Evolutionary conservation across 2,113 vertebrate genomes (phyloP).

Genomic region (Cichladusa arquata): DNA sequence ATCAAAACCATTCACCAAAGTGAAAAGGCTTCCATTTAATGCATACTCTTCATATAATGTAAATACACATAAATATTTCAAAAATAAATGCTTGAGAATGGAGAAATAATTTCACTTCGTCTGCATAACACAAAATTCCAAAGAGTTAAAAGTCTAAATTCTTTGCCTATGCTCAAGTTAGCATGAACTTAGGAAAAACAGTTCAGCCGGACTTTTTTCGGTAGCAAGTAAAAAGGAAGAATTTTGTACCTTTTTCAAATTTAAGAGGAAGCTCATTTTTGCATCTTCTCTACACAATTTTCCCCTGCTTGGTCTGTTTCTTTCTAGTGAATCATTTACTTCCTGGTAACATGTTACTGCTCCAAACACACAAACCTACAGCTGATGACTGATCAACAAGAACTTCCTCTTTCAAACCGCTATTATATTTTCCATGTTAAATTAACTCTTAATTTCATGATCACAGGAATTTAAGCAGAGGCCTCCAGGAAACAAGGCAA

Average conservation of each 20-base stretch:
- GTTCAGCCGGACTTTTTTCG: background rate
- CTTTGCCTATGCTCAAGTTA: background rate
- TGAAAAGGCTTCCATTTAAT: background rate
- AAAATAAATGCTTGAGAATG: background rate
- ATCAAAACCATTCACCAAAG: background rate
- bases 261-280: constrained; percentile 47
- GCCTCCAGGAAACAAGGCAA: constrained; percentile 22
- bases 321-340: constrained; percentile 27
- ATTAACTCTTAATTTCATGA: background rate
- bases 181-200: background rate
- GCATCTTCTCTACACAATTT: background rate
- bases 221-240: background rate
- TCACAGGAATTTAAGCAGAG: constrained; percentile 22
- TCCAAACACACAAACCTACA: constrained; percentile 6
- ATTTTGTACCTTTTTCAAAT: background rate
- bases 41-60: background rate
- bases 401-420: constrained; percentile 61
- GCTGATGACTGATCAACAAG: constrained; percentile 21
- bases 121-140: background rate
- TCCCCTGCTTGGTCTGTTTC: no score
- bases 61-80: background rate
- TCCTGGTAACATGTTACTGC: constrained; percentile 2
- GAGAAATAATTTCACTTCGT: background rate
- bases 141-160: background rate
- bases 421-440: constrained; percentile 18